Base-by-base conservation (phyloP, 2,113 vertebrate genomes). In the Gobius niger region DNA sequence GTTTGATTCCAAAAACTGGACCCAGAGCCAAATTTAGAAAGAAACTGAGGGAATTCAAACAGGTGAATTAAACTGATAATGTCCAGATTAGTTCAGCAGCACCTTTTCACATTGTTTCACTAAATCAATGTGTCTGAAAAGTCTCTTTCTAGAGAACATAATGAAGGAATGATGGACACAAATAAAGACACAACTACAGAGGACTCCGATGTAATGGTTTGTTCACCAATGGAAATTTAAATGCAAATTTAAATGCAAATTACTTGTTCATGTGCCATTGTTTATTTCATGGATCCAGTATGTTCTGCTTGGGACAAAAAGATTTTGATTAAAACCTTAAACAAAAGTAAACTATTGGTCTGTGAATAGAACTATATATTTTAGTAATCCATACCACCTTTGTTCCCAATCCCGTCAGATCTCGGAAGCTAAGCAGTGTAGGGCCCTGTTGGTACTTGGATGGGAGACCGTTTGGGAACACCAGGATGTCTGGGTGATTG, bases 11-110 rank as follows among this genome's bases (percentile, higher is more conserved):
- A 1, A 60, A 44, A 60, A n/a, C 41, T 41, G 70, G 70, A 47
- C 65, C 75, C 15, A 65, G 65, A 60, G 52, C 47, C 5, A 52
- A 52, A 60, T 72, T 77, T 47, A 64, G 13, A 64, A 60, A 60
- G n/a, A n/a, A n/a, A n/a, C n/a, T n/a, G 13, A 68, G 40, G 54
- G 59, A 61, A n/a, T 63, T 47, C 13, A 60, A 68, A 44, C 9
- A 72, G 69, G 75, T 68, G 50, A 72, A 12, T 13, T 9, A 8
- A 42, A 42, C 3, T 60, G 0, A 15, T n/a, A 11, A 0, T n/a
- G n/a, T n/a, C n/a, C n/a, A n/a, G n/a, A 7, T 1, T 0, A 34
- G 18, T 16, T 42, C 14, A 15, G 11, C 24, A 19, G 18, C 12
- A 34, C 19, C 3, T 14, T 41, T 42, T 60, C 13, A 34, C 9